phyloP scores from a whole-genome alignment of 2,113 vertebrate species.

The Struthio camelus region DNA sequence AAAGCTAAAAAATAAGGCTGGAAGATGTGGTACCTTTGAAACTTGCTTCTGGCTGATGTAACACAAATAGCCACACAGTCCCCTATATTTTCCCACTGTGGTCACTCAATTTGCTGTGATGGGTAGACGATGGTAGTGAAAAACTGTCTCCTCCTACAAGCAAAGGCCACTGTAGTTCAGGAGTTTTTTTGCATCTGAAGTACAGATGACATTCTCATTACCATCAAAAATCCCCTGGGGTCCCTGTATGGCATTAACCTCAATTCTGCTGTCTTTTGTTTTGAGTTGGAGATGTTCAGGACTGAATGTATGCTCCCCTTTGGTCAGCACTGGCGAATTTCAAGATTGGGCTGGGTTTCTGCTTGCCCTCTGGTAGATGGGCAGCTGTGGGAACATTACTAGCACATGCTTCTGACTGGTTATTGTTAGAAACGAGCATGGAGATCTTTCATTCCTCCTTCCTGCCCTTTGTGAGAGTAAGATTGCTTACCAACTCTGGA shows the following conservation, averaged over 20 bases:
- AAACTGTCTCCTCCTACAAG: not conserved
- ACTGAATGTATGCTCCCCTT: not conserved
- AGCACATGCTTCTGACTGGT: not conserved
- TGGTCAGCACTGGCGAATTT: not conserved
- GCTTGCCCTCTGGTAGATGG: not conserved
- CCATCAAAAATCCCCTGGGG: accelerated
- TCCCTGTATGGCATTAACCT: not conserved
- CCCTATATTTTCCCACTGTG: not conserved
- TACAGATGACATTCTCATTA: not conserved
- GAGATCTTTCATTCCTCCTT: not conserved
- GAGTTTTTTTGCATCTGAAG: not conserved
- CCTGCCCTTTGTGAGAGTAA: not conserved
- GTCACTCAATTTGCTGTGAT: accelerated
- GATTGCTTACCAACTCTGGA: not conserved
- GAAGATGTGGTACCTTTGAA: not conserved
- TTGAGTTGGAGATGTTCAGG: not conserved
- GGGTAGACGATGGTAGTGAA: not conserved
- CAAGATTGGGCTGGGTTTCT: not conserved
- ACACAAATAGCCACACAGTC: accelerated
- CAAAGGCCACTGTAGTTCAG: not conserved
- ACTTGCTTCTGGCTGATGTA: not conserved
- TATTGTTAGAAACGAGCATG: not conserved
- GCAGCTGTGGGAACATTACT: not conserved
- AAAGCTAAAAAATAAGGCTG: not conserved
- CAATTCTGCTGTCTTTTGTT: not conserved